Conservation (phyloP, 2,797 vertebrate genomes). For the Onychomys torridus region DNA sequence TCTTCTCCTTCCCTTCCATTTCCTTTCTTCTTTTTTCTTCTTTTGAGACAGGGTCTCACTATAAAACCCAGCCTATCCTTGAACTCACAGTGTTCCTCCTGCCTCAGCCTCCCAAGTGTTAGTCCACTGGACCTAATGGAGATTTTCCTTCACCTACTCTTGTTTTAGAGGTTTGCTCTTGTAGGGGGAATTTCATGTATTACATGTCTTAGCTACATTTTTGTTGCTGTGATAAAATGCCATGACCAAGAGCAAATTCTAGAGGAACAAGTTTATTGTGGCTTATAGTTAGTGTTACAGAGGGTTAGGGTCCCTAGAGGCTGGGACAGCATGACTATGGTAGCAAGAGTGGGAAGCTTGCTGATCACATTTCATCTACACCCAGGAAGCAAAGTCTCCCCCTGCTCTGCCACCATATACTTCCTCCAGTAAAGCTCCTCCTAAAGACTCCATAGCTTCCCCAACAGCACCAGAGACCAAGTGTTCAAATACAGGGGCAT, state of each 20-base stretch:
- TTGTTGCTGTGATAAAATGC: neutral
- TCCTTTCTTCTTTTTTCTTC: neutral
- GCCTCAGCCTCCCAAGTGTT: neutral
- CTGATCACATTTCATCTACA: neutral
- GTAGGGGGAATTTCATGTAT: neutral
- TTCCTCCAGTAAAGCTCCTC: neutral
- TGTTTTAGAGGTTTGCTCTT: conserved; percentile 19
- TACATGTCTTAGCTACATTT: neutral
- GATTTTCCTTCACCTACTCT: neutral
- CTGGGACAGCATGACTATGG: neutral
- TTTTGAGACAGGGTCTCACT: neutral
- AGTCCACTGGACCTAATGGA: neutral
- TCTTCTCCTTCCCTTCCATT: neutral
- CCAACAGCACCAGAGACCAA: neutral
- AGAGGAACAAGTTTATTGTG: neutral
- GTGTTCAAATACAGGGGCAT: neutral
- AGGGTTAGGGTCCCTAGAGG: neutral
- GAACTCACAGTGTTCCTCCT: neutral
- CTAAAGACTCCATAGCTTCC: neutral
- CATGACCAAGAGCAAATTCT: neutral
- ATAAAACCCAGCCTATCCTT: neutral
- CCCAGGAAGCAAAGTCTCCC: neutral
- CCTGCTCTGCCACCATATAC: neutral
- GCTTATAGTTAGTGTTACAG: neutral
- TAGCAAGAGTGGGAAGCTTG: neutral